phyloP scores from a whole-genome alignment of 1,140 invertebrate genomes.

The Ceratina australensis region DNA sequence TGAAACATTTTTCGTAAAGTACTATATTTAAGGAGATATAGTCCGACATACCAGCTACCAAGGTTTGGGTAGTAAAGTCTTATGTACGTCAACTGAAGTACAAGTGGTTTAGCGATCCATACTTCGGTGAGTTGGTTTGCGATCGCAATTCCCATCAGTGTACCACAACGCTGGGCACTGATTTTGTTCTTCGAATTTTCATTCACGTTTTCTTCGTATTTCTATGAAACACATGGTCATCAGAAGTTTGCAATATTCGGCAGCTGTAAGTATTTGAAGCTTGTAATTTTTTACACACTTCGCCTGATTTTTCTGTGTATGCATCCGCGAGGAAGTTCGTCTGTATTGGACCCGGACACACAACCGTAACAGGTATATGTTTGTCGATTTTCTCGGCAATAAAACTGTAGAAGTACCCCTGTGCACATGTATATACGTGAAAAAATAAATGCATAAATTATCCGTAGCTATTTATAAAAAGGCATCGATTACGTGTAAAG shows the following conservation, averaged over 20 bases:
- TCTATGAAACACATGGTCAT: conserved; percentile 72
- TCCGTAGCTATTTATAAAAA: background rate
- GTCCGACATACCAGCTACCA: conserved; percentile 79
- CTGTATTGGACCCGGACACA: conserved; percentile 88
- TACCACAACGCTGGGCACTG: conserved; percentile 86
- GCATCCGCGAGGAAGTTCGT: conserved; percentile 86
- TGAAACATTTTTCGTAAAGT: conserved; percentile 2
- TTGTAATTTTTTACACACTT: conserved; percentile 75
- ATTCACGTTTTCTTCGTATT: conserved; percentile 79
- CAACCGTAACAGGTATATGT: conserved; percentile 84
- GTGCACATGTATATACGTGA: conserved; percentile 53
- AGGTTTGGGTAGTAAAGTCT: conserved; percentile 84
- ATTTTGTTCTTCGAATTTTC: conserved; percentile 82
- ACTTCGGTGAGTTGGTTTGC: conserved; percentile 88
- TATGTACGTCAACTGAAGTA: conserved; percentile 84
- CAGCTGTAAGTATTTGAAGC: background rate
- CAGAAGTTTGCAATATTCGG: background rate
- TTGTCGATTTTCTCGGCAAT: conserved; percentile 82
- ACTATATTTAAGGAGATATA: background rate
- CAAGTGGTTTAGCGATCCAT: conserved; percentile 86
- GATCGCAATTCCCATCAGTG: conserved; percentile 86
- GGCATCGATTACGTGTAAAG: conserved; percentile 84
- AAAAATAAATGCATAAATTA: background rate
- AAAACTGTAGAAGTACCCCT: conserved; percentile 87
- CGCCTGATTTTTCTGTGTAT: conserved; percentile 84